Evolutionary conservation across 2,113 vertebrate genomes (phyloP), one percentile per base, ranked within the genome.

Genomic region (Porphyrio hochstetteri): DNA sequence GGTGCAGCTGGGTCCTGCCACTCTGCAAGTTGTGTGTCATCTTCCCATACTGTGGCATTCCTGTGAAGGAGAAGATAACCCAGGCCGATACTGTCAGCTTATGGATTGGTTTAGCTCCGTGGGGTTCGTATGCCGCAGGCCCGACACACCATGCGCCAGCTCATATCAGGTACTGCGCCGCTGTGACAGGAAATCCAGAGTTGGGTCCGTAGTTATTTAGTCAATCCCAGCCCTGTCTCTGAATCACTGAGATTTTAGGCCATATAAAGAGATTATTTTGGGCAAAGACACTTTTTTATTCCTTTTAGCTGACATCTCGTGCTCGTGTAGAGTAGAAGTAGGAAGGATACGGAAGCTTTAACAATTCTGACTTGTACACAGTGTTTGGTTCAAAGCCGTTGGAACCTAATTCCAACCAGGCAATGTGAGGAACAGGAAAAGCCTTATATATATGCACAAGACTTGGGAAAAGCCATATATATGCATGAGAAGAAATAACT

Each of bases 111-210:
- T 71, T 56, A 35, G 24, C 16, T 60, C 16, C 11, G 3, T 31
- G 27, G 44, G 71, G 46, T 20, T 87, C 56, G 4, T 15, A 20
- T 5, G 19, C 36, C 76, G n/a, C 50, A 52, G 69, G 14, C 46
- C 35, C 2, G 10, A 7, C 44, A 44, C 13, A 10, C 12, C 7
- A 0, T 28, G 50, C 3, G 17, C 21, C 16, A 76, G 52, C 42
- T 7, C 29, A 0, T 14, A 25, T 35, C 46, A 36, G 23, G 33
- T 81, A 25, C 50, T 9, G 29, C 18, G 50, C 20, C 67, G 33
- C 9, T 10, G 19, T 38, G 67, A 48, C 10, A 12, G 11, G 68
- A 60, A n/a, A 40, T 16, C 25, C 14, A 21, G 31, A 21, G 28
- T 19, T 86, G 72, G 35, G 35, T 25, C 11, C 48, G 14, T 12